Conservation (phyloP, 2,888 invertebrate species). For the Drosophila bunnanda region DNA sequence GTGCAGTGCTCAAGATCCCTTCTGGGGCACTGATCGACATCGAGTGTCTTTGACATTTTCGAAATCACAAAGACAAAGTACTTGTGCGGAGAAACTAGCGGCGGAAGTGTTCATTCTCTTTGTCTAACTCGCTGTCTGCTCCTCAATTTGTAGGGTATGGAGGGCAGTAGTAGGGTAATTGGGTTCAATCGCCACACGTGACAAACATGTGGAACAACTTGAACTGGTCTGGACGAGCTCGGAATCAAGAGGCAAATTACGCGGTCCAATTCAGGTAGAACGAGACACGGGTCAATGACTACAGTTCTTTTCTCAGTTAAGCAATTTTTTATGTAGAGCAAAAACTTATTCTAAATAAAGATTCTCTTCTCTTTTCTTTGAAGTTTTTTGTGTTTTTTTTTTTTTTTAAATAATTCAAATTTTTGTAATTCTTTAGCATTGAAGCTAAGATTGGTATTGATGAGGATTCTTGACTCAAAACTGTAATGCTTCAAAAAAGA, state of each 20-base stretch:
- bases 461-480: not conserved
- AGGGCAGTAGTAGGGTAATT: constrained; percentile 15
- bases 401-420: not conserved
- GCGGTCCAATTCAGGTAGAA: constrained; percentile 33
- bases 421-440: too few species aligned
- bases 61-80: constrained; percentile 33
- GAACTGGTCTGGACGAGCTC: constrained; percentile 5
- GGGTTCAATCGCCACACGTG: constrained; percentile 45
- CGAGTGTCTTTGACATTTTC: constrained; percentile 67
- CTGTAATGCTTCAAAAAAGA: not conserved
- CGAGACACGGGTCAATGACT: constrained; percentile 30
- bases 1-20: constrained; percentile 4
- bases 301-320: not conserved
- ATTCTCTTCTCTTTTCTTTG: too few species aligned
- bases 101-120: constrained; percentile 26
- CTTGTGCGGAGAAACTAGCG: constrained; percentile 12
- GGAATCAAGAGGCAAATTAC: constrained; percentile 25
- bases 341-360: not conserved
- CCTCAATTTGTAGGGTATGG: constrained; percentile 9
- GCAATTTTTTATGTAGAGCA: not conserved
- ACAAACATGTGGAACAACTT: constrained; percentile 46
- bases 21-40: constrained; percentile 49
- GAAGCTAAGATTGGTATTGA: not conserved
- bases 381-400: too few species aligned
- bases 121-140: constrained; percentile 18